These are phyloP conservation scores for Chaenodraco wilsoni DNA, from an alignment of 2,797 vertebrate genomes.

Conservation along the genomic window DNA sequence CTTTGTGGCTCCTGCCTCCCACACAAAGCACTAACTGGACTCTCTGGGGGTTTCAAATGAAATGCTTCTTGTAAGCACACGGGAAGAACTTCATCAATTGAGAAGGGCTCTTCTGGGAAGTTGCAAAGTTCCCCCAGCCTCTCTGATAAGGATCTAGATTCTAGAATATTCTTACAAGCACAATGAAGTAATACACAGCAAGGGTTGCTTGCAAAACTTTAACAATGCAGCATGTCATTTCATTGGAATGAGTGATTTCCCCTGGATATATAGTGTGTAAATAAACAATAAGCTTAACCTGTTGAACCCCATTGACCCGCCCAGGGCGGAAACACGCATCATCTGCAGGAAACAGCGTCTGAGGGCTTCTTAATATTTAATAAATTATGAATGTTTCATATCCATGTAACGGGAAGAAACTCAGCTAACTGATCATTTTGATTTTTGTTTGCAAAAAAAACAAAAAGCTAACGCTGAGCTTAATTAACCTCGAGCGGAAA, in stretches of 20 bases:
- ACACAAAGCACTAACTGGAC: neutral
- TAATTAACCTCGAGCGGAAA: too few species aligned
- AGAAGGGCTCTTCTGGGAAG: slow-evolving; percentile 18
- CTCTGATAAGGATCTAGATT: accelerated
- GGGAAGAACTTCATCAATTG: neutral
- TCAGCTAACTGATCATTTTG: too few species aligned
- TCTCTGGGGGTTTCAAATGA: neutral
- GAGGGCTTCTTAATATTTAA: neutral
- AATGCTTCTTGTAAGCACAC: slow-evolving; percentile 29
- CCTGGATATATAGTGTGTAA: too few species aligned
- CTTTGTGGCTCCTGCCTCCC: neutral
- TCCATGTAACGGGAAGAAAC: too few species aligned
- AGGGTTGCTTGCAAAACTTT: neutral
- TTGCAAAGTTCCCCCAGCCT: neutral
- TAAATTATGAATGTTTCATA: too few species aligned
- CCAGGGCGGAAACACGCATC: too few species aligned
- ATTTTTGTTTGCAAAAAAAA: too few species aligned
- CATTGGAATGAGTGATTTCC: neutral
- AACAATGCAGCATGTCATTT: too few species aligned
- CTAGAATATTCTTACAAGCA: neutral
- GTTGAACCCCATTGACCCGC: too few species aligned
- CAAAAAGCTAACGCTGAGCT: too few species aligned
- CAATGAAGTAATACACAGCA: neutral
- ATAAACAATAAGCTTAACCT: too few species aligned
- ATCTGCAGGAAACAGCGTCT: too few species aligned